Evolutionary conservation across 92 coral and sea anemone species (phyloP).

Genomic region (Porites evermanni): DNA sequence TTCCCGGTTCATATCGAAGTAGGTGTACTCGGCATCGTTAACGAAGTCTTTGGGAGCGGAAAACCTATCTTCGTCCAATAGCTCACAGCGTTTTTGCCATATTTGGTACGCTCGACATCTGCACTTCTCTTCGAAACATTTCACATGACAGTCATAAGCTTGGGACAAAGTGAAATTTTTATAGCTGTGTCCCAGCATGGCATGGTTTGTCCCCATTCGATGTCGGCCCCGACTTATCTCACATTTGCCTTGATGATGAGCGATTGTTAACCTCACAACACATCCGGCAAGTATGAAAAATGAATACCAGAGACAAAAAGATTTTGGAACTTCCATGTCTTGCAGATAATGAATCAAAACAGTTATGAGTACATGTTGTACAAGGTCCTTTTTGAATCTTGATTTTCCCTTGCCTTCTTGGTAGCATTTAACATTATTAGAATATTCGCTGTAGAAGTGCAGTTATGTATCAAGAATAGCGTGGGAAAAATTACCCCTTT

Average conservation of each 20-base stretch:
- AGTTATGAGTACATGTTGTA: too few relatives aligned
- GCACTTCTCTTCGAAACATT: constrained; percentile 38
- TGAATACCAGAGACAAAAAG: too few relatives aligned
- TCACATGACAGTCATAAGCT: constrained; percentile 15
- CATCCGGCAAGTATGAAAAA: too few relatives aligned
- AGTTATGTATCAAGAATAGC: too few relatives aligned
- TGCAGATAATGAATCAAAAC: too few relatives aligned
- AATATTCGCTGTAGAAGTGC: too few relatives aligned
- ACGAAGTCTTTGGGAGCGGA: not conserved
- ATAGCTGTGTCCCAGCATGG: constrained; percentile 22
- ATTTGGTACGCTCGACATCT: constrained; percentile 41
- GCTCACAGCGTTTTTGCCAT: not conserved
- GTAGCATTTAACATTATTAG: too few relatives aligned
- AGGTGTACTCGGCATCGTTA: not conserved
- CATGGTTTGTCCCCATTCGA: not conserved
- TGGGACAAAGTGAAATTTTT: not conserved
- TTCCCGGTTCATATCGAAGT: constrained; percentile 4
- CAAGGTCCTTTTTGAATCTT: too few relatives aligned
- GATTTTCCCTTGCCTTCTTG: too few relatives aligned
- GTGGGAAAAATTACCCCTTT: too few relatives aligned
- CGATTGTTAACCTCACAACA: too few relatives aligned
- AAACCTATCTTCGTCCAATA: constrained; percentile 16
- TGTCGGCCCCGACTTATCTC: not conserved
- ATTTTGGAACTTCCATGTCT: too few relatives aligned
- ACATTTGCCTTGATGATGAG: not conserved